These are phyloP conservation scores for Chrysotoxum bicinctum DNA, from an alignment of 2,888 invertebrate species.

Conservation along the genomic window DNA sequence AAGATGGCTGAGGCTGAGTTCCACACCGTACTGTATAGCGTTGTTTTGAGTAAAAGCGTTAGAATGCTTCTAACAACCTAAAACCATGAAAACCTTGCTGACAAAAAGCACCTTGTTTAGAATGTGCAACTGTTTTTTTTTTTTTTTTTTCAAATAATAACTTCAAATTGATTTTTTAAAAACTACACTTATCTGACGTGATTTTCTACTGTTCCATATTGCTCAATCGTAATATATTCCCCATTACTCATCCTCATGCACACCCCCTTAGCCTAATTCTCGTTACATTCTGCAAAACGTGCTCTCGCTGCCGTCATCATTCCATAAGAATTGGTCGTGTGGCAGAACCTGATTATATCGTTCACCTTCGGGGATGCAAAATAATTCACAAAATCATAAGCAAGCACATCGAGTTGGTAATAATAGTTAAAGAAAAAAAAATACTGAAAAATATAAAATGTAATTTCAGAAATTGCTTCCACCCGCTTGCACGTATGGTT, in stretches of 20 bases:
- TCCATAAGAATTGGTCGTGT: neutral
- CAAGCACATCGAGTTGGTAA: slow-evolving; percentile 9
- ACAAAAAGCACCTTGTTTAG: too few relatives aligned
- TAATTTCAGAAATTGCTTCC: slow-evolving; percentile 37
- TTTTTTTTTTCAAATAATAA: too few relatives aligned
- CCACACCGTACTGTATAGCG: too few relatives aligned
- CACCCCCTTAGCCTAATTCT: slow-evolving; percentile 44
- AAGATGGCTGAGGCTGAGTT: too few relatives aligned
- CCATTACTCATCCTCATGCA: neutral
- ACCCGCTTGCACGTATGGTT: slow-evolving; percentile 29
- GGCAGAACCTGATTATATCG: slow-evolving; percentile 34
- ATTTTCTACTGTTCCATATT: too few relatives aligned
- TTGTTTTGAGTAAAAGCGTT: too few relatives aligned
- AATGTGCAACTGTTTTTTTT: too few relatives aligned
- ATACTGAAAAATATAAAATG: neutral
- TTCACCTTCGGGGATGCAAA: slow-evolving; percentile 46
- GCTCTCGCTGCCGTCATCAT: neutral
- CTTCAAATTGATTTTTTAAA: too few relatives aligned
- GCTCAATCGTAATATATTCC: neutral
- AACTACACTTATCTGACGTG: too few relatives aligned
- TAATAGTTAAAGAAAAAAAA: neutral
- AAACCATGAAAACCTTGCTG: too few relatives aligned
- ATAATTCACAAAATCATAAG: slow-evolving; percentile 52
- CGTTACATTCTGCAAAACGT: slow-evolving; percentile 32
- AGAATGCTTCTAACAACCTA: too few relatives aligned